phyloP scores from a whole-genome alignment of 2,113 vertebrate genomes.

The Pelvicachromis taeniatus region DNA sequence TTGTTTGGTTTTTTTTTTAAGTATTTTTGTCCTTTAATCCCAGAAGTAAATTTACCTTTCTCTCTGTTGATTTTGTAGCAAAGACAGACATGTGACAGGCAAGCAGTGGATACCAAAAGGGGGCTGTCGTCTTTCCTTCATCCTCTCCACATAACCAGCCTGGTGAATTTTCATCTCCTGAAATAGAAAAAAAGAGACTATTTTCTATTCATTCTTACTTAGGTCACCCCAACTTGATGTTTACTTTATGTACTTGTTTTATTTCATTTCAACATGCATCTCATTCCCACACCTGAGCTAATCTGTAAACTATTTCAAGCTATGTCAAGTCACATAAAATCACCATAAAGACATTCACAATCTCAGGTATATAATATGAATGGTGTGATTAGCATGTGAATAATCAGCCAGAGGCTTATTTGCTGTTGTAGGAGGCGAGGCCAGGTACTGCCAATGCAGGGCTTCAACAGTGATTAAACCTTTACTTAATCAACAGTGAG shows the following conservation, averaged over 20 bases:
- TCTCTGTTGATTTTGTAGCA: constrained; percentile 77
- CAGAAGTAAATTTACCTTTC: constrained; percentile 54
- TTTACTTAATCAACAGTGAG: constrained; percentile 62
- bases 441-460: constrained; percentile 25
- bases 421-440: constrained; percentile 15
- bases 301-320: background rate
- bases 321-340: constrained; percentile 13
- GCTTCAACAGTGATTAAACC: constrained; percentile 48
- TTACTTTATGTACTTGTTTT: background rate
- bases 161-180: constrained; percentile 90
- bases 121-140: constrained; percentile 80
- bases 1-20: background rate
- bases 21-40: background rate
- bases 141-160: constrained; percentile 90
- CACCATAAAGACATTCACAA: background rate
- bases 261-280: background rate
- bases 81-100: constrained; percentile 83
- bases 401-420: constrained; percentile 43
- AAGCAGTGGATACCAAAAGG: constrained; percentile 85
- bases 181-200: background rate
- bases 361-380: constrained; percentile 14
- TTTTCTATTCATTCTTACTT: background rate
- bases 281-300: background rate
- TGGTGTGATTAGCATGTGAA: constrained; percentile 43
- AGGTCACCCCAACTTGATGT: background rate